A percentile compares a stretch with the other conserved stretches of the same genome.
Conservation (phyloP, 2,797 vertebrate species). For the Darevskia mixta region DNA sequence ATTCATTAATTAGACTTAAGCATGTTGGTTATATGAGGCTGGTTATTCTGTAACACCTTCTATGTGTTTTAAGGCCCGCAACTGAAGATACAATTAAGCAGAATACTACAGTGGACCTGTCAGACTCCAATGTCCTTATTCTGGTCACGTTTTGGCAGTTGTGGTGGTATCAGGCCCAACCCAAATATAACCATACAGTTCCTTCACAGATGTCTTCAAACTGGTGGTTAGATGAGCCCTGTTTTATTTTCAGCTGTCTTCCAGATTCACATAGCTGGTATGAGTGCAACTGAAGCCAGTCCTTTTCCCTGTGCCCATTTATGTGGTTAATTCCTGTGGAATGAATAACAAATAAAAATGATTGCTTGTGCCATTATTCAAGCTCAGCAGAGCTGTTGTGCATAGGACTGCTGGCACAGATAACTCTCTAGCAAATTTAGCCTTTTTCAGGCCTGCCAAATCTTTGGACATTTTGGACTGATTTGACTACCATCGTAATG, state of each 20-base stretch:
- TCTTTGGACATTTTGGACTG: not conserved
- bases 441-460: not conserved
- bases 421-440: not conserved
- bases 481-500: too few relatives aligned
- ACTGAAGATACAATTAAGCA: not conserved
- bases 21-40: too few relatives aligned
- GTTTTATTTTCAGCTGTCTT: not conserved
- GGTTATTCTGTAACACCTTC: not conserved
- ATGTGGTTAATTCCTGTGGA: conserved; percentile 27
- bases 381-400: not conserved
- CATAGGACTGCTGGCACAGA: not conserved
- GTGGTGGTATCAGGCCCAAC: not conserved
- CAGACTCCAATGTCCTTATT: conserved; percentile 54
- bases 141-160: conserved; percentile 12
- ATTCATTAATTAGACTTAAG: too few relatives aligned
- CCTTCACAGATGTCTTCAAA: not conserved
- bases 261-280: conserved; percentile 17
- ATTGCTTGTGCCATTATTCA: conserved; percentile 6
- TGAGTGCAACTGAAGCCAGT: not conserved
- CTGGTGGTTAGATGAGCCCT: not conserved
- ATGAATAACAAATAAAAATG: conserved; percentile 35
- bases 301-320: not conserved
- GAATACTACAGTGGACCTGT: not conserved
- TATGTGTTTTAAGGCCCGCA: conserved; percentile 31
- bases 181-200: not conserved